Evolutionary conservation across 1,140 invertebrate genomes (phyloP), one percentile per base, ranked within the genome.

Genomic region (Popillia japonica): DNA sequence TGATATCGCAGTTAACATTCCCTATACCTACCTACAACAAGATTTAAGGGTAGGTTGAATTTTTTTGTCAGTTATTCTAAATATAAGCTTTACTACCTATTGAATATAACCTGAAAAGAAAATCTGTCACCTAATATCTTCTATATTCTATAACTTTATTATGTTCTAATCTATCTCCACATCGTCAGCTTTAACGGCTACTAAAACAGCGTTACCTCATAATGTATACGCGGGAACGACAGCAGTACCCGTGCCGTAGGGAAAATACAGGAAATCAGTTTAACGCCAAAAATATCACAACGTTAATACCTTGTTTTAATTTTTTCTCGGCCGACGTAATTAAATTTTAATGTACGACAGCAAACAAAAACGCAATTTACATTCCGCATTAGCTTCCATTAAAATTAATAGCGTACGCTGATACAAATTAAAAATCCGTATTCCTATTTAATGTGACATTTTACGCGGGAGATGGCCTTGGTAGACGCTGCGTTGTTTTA

Each of bases 371-470:
- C 48, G 48, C 14, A 14, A 55, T 55, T 55, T 55, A 55, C 48
- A 55, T 55, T 55, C 17, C 14, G 48, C 48, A 6, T 55, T 55
- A 55, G n/a, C 48, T 55, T 55, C 48, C 48, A 55, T 55, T 55
- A 55, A 55, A 55, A 55, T 55, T 55, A 55, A 55, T 55, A 55
- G 48, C 48, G 48, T 55, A 55, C 48, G 48, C 48, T 17, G 48
- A 17, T 55, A 55, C n/a, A 55, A 55, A 55, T 55, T 55, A 55
- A 55, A 55, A 55, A 55, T 55, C 48, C 48, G 17, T 17, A 17
- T 17, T 7, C 6, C n/a, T 6, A 17, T 55, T n/a, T 55, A 55
- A 55, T 55, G 48, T 55, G 48, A 55, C 48, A 55, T 55, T 55
- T 55, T 55, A 55, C n/a, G 6, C 48, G 48, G 11, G 48, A n/a